Evolutionary conservation across 2,888 invertebrate species (phyloP), one percentile per base, ranked within the genome.

Genomic region (Euphydryas editha): DNA sequence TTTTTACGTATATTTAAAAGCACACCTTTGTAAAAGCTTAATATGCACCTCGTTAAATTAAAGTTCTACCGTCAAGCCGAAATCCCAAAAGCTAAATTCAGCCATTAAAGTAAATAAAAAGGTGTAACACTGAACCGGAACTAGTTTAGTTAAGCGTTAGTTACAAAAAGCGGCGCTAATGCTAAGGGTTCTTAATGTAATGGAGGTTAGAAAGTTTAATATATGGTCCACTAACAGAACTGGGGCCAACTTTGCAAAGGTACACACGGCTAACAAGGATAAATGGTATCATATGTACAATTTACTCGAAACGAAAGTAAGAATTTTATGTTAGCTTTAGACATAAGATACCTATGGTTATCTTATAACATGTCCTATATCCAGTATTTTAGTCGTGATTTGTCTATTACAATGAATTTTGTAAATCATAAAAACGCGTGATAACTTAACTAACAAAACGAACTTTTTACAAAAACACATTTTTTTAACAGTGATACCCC

Each of bases 121-220:
- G 62, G 67, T 67, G 64, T 61, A 58, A 69, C 42, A 49, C 47
- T 55, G 39, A 44, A 59, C 55, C 59, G 68, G 57, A 70, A 68
- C 37, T 59, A 58, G 69, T 65, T 69, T 67, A 66, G 68, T 58
- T 58, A 70, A 70, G 73, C 72, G 68, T 69, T 72, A 70, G 69
- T 63, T 69, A 70, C 73, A 72, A 72, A 72, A 78, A 76, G 75
- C 74, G 73, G 70, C 73, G 66, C 71, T 75, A 73, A 73, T 73
- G 72, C 60, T 58, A 77, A 79, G 79, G 74, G 76, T 79, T 76
- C 79, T 79, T 82, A 82, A 81, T 82, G 83, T 85, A 81, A 84
- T 82, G 82, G 80, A 81, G 82, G 86, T 81, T 77, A 78, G 73
- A 76, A 84, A 87, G 81, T 86, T 86, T 85, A 86, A 87, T 85